Percentiles rank a stretch among this genome's conserved stretches.
These are phyloP conservation scores for Strongylocentrotus purpuratus DNA, from an alignment of 35 echinoderm and acorn worm genomes.

Conservation along the genomic window DNA sequence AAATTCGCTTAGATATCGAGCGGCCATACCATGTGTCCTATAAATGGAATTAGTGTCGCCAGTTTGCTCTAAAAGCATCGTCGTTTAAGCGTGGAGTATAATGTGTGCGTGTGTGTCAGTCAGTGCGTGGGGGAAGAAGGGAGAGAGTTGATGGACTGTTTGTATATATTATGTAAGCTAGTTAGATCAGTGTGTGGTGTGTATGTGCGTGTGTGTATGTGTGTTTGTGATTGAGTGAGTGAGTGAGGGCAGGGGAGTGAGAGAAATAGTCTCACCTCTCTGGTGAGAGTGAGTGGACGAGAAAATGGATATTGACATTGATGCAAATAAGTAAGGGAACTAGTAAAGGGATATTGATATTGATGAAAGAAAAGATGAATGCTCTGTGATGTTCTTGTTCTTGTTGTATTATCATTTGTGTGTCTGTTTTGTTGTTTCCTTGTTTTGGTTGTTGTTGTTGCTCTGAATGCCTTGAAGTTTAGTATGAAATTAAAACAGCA, in stretches of 20 bases:
- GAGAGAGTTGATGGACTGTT: neutral
- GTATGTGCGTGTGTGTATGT: neutral
- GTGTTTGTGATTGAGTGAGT: neutral
- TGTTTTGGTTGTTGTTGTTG: too few species aligned
- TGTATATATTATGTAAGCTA: neutral
- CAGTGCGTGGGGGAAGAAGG: neutral
- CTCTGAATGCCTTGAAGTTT: too few species aligned
- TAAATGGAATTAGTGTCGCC: constrained; percentile 17
- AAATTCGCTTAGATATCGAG: neutral
- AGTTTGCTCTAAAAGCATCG: neutral
- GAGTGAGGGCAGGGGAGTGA: neutral
- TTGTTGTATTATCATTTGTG: too few species aligned
- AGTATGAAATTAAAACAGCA: too few species aligned
- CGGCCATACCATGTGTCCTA: neutral
- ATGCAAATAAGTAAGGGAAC: too few species aligned
- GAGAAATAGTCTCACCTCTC: too few species aligned
- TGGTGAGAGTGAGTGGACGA: neutral
- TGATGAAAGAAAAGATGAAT: too few species aligned
- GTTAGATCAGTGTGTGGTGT: neutral
- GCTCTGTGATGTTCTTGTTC: too few species aligned
- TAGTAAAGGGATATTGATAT: too few species aligned
- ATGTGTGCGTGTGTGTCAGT: neutral
- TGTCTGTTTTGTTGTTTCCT: too few species aligned
- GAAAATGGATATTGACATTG: constrained; percentile 4
- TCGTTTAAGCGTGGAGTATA: neutral